These are phyloP conservation scores for Melieria omissa DNA, from an alignment of 2,888 invertebrate species.

Conservation along the genomic window DNA sequence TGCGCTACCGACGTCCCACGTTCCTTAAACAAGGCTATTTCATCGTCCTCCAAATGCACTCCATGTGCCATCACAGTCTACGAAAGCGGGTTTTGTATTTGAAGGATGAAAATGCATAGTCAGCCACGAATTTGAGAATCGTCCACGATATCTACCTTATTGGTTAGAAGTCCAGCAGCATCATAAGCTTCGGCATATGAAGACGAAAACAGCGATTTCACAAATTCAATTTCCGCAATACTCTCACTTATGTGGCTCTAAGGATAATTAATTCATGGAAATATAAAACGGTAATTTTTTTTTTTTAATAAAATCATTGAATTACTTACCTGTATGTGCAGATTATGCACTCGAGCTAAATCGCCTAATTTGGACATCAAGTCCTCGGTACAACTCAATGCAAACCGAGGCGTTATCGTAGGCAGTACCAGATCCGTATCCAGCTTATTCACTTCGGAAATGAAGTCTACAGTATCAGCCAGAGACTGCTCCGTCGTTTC, in stretches of 20 bases:
- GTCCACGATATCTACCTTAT: conserved; percentile 71
- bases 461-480: conserved; percentile 72
- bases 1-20: conserved; percentile 80
- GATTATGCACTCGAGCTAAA: conserved; percentile 74
- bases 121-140: neutral
- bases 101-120: neutral
- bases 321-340: conserved; percentile 77
- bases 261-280: conserved; percentile 44
- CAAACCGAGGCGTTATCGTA: conserved; percentile 87
- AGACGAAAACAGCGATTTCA: conserved; percentile 70
- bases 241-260: conserved; percentile 91
- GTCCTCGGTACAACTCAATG: conserved; percentile 79
- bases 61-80: conserved; percentile 85
- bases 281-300: no score
- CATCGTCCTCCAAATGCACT: conserved; percentile 77
- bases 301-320: no score
- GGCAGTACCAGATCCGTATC: conserved; percentile 76
- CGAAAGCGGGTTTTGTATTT: conserved; percentile 19
- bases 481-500: conserved; percentile 76
- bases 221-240: conserved; percentile 75
- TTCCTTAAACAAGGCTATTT: conserved; percentile 73
- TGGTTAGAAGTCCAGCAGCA: conserved; percentile 76
- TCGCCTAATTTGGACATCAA: conserved; percentile 76
- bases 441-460: conserved; percentile 70
- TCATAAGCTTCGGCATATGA: conserved; percentile 84